Evolutionary conservation across 2,888 invertebrate species (phyloP), one percentile per base, ranked within the genome.

Genomic region (Apeira syringaria): DNA sequence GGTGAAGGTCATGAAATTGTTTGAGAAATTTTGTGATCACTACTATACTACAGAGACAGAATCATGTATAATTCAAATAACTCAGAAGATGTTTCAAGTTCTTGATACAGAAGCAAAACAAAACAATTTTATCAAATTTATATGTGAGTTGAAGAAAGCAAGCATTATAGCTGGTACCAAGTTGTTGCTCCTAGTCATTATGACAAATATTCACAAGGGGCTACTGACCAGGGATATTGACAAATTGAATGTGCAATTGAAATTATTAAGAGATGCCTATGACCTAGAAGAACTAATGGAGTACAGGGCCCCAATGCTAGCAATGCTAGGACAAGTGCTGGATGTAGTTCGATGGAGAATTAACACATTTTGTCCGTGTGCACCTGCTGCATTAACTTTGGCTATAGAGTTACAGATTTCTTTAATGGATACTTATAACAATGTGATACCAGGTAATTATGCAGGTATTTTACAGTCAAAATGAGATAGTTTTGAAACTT

Each of bases 301-400:
- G 33, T 86, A 80, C 50, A 68, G 85, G 28, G 82, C 84, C 6
- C 87, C 90, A 7, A 69, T 84, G 62, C 53, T 89, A 24, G 84
- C 80, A 0, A 82, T 86, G 82, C 47, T 87, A 10, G 84, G 73
- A 6, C 87, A 86, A 59, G 69, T 85, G 1, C 49, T 90, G 30
- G 78, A 84, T 44, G 56, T 64, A 1, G 72, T 78, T 1, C 62
- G 90, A 11, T 84, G 85, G 83, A 80, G 74, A 34, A 68, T 82
- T 5, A 64, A 66, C 11, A 73, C 73, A 20, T 90, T 80, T 59
- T 41, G 56, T 28, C 7, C 57, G 0, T 45, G 57, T 7, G 63
- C 71, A n/a, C 72, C 82, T 6, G 34, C 47, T 5, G 68, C 79
- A 15, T 53, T 89, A n/a, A 65, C 80, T 26, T 50, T 67, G 3